Evolutionary conservation across 2,888 invertebrate species (phyloP), one percentile per base, ranked within the genome.

Genomic region (Panzeria rudis): DNA sequence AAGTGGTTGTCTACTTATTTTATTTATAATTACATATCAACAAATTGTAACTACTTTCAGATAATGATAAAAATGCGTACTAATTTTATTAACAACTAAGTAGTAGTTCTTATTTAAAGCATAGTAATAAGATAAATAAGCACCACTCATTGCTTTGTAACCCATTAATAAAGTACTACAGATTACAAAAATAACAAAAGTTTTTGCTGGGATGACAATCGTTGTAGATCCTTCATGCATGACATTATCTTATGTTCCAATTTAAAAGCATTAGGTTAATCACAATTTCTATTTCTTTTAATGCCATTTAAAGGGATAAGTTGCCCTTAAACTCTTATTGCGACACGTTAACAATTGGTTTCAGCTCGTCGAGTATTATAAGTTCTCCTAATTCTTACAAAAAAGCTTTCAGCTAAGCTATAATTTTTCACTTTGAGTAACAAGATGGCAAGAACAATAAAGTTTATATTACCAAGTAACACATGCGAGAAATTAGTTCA

Each of bases 401-500:
- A 3, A 41, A 81, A 75, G 50, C 47, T 47, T 73, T 66, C 7
- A n/a, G 25, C 59, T 64, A 11, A 15, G 50, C 32, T 23, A 35
- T 69, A 54, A 75, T 41, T 54, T 56, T 62, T 82, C 41, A 59
- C 47, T 69, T 69, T 52, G 52, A 61, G 54, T 35, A 54, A 62
- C 23, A 81, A 75, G 61, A 75, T 47, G 64, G 9, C 6, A 0
- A 25, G 23, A 50, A 3, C 13, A 54, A 71, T 32, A 64, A 76
- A 75, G 32, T 75, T 52, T 9, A 73, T 75, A 80, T 80, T 80
- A 69, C 56, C 56, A 59, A 69, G 84, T 78, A 81, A 62, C 84
- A 84, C 84, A 77, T 84, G 84, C 84, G 32, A 54, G 54, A 84
- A 81, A 84, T 84, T 84, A 84, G 81, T 84, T 84, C 52, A 47